These are phyloP conservation scores for Druceiella hillmani DNA, from an alignment of 2,888 invertebrate genomes.

Conservation along the genomic window DNA sequence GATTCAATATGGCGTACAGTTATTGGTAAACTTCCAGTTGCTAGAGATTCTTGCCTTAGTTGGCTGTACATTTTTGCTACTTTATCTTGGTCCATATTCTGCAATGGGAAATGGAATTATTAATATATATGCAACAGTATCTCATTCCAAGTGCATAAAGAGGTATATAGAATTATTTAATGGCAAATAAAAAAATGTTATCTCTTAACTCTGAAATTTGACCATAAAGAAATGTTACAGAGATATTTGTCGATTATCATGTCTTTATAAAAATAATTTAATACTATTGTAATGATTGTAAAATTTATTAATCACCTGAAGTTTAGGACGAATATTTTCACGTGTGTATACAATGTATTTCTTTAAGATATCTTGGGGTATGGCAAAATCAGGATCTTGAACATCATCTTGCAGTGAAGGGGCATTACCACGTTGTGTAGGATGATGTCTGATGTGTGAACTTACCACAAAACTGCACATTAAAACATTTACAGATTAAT, in stretches of 20 bases:
- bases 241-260: no score
- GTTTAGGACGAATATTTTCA: constrained; percentile 89
- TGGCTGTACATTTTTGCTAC: constrained; percentile 96
- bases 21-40: constrained; percentile 95
- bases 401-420: constrained; percentile 37
- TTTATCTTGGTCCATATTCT: constrained; percentile 95
- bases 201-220: no score
- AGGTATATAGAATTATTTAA: no score
- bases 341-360: constrained; percentile 96
- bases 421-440: constrained; percentile 57
- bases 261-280: no score
- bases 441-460: constrained; percentile 95
- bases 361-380: constrained; percentile 88
- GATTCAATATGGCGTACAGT: constrained; percentile 96
- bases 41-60: constrained; percentile 90
- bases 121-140: no score
- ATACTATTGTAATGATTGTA: no score
- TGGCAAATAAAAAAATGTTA: no score
- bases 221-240: no score
- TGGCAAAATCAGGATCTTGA: constrained; percentile 55
- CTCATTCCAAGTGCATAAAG: no score
- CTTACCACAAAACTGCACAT: constrained; percentile 72
- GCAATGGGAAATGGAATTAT: no score
- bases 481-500: no score
- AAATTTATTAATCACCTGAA: constrained; percentile 58